These are phyloP conservation scores for Forbesichthys papilliferus DNA, from an alignment of 2,113 vertebrate species.

Conservation along the genomic window DNA sequence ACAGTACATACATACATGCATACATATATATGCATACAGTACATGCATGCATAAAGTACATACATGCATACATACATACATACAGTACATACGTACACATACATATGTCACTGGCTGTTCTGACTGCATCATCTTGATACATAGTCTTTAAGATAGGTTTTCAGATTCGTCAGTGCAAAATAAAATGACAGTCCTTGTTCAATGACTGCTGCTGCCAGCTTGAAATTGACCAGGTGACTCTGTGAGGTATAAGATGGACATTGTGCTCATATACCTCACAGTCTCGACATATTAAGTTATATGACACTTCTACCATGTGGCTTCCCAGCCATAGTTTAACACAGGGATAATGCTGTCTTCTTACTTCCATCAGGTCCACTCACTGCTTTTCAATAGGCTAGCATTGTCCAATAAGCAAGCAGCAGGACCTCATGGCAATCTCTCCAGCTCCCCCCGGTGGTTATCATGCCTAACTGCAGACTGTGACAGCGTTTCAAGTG, in stretches of 20 bases:
- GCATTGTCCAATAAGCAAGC: constrained; percentile 31
- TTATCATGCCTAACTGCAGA: constrained; percentile 6
- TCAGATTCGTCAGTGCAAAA: background rate
- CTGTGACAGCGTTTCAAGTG: background rate
- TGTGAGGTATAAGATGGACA: background rate
- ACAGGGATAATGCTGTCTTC: constrained; percentile 9
- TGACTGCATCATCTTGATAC: background rate
- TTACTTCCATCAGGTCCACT: constrained; percentile 4
- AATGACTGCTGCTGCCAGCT: background rate
- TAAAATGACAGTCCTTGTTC: background rate
- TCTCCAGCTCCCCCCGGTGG: constrained; percentile 37
- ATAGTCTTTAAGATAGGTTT: background rate
- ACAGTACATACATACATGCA: no score
- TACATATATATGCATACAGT: no score
- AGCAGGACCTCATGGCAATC: constrained; percentile 3
- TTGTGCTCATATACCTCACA: background rate
- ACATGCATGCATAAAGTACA: no score
- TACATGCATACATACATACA: no score
- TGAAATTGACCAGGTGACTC: background rate
- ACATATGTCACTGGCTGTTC: background rate
- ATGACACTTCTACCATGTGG: background rate
- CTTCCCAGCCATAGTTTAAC: background rate
- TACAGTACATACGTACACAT: no score
- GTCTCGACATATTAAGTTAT: background rate
- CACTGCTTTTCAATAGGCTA: constrained; percentile 20